Evolutionary conservation across 2,113 vertebrate genomes (phyloP).

Genomic region (Beaufortia kweichowensis): DNA sequence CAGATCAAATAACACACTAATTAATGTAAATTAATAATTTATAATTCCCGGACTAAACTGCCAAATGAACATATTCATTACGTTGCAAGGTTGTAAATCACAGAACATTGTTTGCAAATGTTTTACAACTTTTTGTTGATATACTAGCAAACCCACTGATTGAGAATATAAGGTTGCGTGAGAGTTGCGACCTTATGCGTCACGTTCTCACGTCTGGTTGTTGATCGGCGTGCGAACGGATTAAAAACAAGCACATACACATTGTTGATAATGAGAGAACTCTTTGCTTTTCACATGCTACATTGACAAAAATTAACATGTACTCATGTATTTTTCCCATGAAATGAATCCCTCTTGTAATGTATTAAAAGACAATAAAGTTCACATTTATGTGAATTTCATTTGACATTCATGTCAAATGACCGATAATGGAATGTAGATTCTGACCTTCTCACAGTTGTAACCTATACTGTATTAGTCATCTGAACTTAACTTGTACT

Average conservation of each 20-base stretch:
- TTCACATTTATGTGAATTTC: too few relatives aligned
- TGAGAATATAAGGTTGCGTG: neutral
- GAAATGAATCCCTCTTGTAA: too few relatives aligned
- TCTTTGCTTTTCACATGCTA: too few relatives aligned
- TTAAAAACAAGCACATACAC: too few relatives aligned
- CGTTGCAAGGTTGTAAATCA: slow-evolving; percentile 1
- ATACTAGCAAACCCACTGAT: neutral
- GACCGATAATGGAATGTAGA: neutral
- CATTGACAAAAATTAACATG: too few relatives aligned
- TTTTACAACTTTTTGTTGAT: neutral
- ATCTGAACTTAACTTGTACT: neutral
- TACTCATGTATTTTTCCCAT: too few relatives aligned
- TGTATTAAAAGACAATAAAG: too few relatives aligned
- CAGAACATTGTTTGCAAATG: neutral
- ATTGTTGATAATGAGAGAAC: too few relatives aligned
- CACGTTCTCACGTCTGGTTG: too few relatives aligned
- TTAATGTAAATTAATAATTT: neutral
- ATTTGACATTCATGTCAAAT: too few relatives aligned
- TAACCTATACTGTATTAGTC: neutral
- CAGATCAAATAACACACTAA: slow-evolving; percentile 23
- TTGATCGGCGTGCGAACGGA: too few relatives aligned
- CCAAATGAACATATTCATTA: slow-evolving; percentile 17
- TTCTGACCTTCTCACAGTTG: neutral
- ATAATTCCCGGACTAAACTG: neutral
- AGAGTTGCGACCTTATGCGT: too few relatives aligned